Evolutionary conservation across 2,113 vertebrate species (phyloP).

Genomic region (Catharus minimus): DNA sequence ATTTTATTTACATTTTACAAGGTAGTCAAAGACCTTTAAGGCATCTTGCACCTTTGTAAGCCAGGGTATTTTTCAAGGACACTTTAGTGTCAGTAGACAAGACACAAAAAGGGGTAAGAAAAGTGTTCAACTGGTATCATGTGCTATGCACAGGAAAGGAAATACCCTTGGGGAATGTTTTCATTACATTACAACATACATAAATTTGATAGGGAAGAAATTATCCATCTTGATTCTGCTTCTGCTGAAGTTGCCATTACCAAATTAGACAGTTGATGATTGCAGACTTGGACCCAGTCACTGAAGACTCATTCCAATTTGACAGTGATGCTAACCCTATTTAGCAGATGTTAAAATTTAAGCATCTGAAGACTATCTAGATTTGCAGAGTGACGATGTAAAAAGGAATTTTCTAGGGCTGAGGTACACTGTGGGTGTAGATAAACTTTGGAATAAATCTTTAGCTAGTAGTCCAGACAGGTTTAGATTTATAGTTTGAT

Average conservation of each 20-base stretch:
- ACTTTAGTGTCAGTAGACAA: background rate
- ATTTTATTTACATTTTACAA: background rate
- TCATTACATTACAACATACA: slow-evolving; percentile 19
- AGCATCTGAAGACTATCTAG: background rate
- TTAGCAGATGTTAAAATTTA: slow-evolving; percentile 39
- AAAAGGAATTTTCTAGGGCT: background rate
- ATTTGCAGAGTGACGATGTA: background rate
- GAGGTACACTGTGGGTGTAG: background rate
- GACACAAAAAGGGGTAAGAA: background rate
- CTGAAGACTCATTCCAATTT: slow-evolving; percentile 25
- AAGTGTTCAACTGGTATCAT: background rate
- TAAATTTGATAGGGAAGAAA: slow-evolving; percentile 46
- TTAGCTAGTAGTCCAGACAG: background rate
- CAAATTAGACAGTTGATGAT: slow-evolving; percentile 40
- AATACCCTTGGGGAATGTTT: slow-evolving; percentile 2
- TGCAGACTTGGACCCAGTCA: slow-evolving; percentile 15
- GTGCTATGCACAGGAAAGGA: background rate
- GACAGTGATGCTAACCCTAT: slow-evolving; percentile 38
- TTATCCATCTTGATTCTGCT: slow-evolving; percentile 6
- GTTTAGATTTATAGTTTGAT: background rate
- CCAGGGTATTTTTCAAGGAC: background rate
- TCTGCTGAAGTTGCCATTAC: slow-evolving; percentile 40
- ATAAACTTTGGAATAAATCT: background rate
- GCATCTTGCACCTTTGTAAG: background rate
- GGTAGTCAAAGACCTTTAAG: background rate